Evolutionary conservation across 2,888 invertebrate genomes (phyloP).

Genomic region (Drosophila infuscata): DNA sequence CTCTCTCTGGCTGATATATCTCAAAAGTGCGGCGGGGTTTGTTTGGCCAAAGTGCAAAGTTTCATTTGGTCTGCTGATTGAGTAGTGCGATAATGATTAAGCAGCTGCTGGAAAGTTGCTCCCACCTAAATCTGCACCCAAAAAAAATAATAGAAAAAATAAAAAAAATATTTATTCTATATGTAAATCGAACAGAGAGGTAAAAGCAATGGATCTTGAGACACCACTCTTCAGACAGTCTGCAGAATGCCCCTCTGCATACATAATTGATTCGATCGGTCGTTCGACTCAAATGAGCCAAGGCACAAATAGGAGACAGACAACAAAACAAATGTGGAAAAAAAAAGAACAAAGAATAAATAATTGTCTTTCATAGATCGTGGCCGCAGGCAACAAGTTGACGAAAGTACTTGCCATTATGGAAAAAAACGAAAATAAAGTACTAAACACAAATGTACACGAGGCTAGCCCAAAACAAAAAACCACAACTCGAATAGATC

Average conservation of each 20-base stretch:
- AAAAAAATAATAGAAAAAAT: neutral
- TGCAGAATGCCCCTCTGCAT: constrained; percentile 44
- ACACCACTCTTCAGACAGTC: constrained; percentile 53
- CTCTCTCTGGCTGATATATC: constrained; percentile 41
- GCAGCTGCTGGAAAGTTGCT: constrained; percentile 35
- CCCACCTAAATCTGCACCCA: constrained; percentile 2
- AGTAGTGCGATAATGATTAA: constrained; percentile 73
- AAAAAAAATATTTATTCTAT: neutral
- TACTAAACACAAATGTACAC: constrained; percentile 4
- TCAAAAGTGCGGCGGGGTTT: constrained; percentile 19
- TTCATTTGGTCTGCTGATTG: constrained; percentile 67
- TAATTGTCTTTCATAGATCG: constrained; percentile 48
- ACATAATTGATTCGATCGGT: constrained; percentile 71
- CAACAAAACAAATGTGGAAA: constrained; percentile 2
- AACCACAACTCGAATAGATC: constrained; percentile 47
- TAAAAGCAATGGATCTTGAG: constrained; percentile 35
- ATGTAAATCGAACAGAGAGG: constrained; percentile 13
- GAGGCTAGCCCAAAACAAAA: constrained; percentile 10
- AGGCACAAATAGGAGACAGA: constrained; percentile 5
- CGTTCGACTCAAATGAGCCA: constrained; percentile 27
- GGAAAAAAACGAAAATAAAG: constrained; percentile 14
- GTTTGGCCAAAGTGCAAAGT: constrained; percentile 65
- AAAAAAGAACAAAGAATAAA: constrained; percentile 1
- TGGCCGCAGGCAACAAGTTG: constrained; percentile 52
- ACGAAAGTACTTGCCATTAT: constrained; percentile 63